Evolutionary conservation across 2,797 vertebrate genomes (phyloP).

Genomic region (Phrynocephalus guinanensis): DNA sequence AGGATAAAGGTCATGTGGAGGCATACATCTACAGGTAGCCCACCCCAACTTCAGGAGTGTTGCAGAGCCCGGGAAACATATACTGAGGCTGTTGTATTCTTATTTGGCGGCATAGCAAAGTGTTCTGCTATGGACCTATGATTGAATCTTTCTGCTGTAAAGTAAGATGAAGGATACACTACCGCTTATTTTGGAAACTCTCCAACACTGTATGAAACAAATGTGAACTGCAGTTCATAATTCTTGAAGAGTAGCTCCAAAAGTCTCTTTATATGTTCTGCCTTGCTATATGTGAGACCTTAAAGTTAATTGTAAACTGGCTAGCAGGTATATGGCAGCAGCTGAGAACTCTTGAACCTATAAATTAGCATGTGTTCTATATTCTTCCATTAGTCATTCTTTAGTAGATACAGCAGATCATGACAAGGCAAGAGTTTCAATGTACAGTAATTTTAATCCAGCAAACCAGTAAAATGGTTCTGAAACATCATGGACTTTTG

Average conservation of each 20-base stretch:
- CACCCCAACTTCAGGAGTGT: background rate
- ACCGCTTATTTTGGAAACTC: background rate
- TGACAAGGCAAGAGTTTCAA: background rate
- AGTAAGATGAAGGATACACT: background rate
- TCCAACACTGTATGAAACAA: background rate
- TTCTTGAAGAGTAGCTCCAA: background rate
- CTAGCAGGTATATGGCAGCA: background rate
- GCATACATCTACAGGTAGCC: background rate
- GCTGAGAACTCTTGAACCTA: background rate
- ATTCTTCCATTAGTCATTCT: background rate
- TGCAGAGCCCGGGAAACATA: background rate
- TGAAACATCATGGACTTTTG: background rate
- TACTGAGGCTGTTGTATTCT: background rate
- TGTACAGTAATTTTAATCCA: background rate
- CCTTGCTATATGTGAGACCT: background rate
- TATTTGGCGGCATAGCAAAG: background rate
- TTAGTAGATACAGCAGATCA: background rate
- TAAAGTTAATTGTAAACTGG: slow-evolving; percentile 7
- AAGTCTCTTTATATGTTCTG: background rate
- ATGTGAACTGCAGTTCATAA: background rate
- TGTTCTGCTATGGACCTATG: background rate
- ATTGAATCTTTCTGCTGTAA: background rate
- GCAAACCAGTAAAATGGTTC: no score
- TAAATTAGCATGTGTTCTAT: background rate
- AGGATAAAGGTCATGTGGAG: background rate